Conservation (phyloP, 1,140 invertebrate genomes). For the Pachypsylla venusta region DNA sequence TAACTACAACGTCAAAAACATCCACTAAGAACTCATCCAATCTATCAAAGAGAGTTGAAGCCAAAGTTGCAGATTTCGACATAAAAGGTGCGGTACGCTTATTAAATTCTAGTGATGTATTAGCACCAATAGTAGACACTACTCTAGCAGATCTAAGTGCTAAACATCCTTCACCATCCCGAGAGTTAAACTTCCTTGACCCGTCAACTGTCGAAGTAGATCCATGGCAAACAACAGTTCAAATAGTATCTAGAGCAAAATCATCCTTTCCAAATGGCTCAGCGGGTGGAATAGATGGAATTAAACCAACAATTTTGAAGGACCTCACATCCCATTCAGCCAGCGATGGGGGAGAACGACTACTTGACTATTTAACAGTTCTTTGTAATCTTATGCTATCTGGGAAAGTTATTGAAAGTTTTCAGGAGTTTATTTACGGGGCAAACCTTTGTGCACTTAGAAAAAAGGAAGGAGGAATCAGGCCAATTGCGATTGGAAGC, state of each 20-base stretch:
- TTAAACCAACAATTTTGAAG: not conserved
- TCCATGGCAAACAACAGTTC: conserved; percentile 18
- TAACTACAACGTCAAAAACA: not conserved
- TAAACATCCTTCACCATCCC: not conserved
- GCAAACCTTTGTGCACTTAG: not conserved
- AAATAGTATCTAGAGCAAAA: conserved; percentile 15
- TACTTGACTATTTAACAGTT: not conserved
- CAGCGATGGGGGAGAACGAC: not conserved
- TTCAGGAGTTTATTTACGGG: not conserved
- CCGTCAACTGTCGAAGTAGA: conserved; percentile 9
- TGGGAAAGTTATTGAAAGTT: not conserved
- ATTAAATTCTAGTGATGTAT: not conserved
- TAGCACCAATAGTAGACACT: not conserved
- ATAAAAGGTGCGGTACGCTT: not conserved
- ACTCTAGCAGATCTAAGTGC: not conserved
- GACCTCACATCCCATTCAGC: not conserved
- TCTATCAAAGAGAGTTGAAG: not conserved
- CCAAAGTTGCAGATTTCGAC: not conserved
- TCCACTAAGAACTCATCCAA: not conserved
- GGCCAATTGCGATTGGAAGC: not conserved
- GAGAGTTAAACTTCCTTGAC: conserved; percentile 11
- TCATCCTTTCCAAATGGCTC: conserved; percentile 23
- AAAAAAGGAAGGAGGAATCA: not conserved
- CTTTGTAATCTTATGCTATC: not conserved
- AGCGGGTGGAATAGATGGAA: conserved; percentile 9